These are phyloP conservation scores for Cirrhinus molitorella DNA, from an alignment of 2,797 vertebrate species.

Conservation along the genomic window DNA sequence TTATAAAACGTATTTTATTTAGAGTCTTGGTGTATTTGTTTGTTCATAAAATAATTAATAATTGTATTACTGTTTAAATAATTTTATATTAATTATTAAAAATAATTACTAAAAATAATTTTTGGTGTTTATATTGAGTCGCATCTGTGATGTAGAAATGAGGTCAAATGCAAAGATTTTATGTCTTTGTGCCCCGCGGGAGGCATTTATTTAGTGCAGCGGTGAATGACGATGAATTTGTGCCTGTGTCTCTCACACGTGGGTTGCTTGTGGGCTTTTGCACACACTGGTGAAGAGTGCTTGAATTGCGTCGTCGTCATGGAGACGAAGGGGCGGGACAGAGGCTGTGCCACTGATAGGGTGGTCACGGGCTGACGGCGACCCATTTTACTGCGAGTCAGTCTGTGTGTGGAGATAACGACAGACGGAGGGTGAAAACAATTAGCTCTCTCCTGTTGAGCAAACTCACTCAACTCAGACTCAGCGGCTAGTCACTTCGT, in stretches of 20 bases:
- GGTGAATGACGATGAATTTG: neutral
- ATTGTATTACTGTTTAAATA: too few relatives aligned
- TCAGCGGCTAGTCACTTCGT: neutral
- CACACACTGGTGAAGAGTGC: neutral
- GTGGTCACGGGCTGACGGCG: neutral
- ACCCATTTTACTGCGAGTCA: neutral
- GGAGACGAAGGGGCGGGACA: neutral
- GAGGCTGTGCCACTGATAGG: neutral
- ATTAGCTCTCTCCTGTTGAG: slow-evolving; percentile 17
- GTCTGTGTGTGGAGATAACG: slow-evolving; percentile 14
- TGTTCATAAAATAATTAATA: too few relatives aligned
- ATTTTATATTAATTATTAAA: neutral
- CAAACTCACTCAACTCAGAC: slow-evolving; percentile 5
- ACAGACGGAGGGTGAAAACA: slow-evolving; percentile 9
- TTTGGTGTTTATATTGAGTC: neutral
- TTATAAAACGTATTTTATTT: too few relatives aligned
- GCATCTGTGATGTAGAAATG: neutral
- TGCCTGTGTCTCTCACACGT: neutral
- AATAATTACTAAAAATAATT: neutral
- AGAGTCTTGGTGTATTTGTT: too few relatives aligned
- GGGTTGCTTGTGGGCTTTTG: slow-evolving; percentile 23
- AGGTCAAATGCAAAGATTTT: slow-evolving; percentile 4
- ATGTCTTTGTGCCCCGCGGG: neutral
- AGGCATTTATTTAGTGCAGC: neutral
- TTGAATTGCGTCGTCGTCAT: slow-evolving; percentile 37